Evolutionary conservation across 1,140 invertebrate genomes (phyloP).

Genomic region (Galendromus occidentalis): DNA sequence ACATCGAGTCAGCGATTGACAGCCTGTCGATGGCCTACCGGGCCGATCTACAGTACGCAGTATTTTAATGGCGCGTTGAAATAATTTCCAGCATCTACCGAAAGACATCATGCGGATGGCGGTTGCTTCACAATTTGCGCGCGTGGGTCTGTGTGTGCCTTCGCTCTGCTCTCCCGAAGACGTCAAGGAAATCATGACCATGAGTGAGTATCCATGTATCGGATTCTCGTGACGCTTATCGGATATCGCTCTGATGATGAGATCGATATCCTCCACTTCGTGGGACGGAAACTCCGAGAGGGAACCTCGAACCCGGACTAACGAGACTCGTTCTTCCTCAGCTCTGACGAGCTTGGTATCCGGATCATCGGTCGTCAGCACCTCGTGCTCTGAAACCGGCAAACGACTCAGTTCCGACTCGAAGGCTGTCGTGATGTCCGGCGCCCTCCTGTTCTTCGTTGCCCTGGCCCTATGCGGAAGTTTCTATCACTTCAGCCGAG

Average conservation of each 20-base stretch:
- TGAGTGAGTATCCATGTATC: slow-evolving; percentile 1
- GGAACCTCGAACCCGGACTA: not conserved
- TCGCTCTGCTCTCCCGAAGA: slow-evolving; percentile 16
- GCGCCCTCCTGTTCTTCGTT: not conserved
- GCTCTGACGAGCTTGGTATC: not conserved
- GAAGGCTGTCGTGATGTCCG: not conserved
- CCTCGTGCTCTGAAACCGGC: not conserved
- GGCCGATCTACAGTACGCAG: too few species aligned
- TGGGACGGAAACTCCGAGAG: too few species aligned
- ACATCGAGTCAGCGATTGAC: too few species aligned
- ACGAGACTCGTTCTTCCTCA: not conserved
- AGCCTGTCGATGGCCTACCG: too few species aligned
- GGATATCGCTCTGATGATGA: too few species aligned
- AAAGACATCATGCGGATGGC: not conserved
- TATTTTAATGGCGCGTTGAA: too few species aligned
- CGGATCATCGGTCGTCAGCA: not conserved
- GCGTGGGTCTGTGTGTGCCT: slow-evolving; percentile 17
- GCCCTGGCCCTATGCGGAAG: not conserved
- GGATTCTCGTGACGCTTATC: too few species aligned
- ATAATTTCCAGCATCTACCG: not conserved
- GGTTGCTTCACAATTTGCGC: not conserved
- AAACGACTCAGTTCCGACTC: not conserved
- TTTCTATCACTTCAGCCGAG: slow-evolving; percentile 3
- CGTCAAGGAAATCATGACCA: slow-evolving; percentile 10
- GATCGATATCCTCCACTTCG: too few species aligned